Evolutionary conservation across 2,797 vertebrate genomes (phyloP).

Genomic region (Xyrichtys novacula): DNA sequence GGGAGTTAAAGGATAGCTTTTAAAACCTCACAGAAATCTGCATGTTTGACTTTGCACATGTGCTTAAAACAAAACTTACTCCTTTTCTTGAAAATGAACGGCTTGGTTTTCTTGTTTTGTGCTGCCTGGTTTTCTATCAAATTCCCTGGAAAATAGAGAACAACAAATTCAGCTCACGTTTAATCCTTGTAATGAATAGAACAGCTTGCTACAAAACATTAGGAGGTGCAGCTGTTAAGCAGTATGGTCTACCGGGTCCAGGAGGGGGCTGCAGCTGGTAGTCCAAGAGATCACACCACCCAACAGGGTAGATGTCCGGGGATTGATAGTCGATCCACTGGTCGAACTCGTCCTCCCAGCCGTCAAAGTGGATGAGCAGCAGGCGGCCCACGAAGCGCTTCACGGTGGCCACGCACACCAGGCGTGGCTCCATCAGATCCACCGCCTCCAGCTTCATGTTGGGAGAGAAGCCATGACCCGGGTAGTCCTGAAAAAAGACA

Average conservation of each 20-base stretch:
- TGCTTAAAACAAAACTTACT: constrained; percentile 74
- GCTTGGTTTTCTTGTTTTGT: constrained; percentile 73
- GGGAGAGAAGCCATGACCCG: constrained; percentile 89
- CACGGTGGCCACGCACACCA: constrained; percentile 96
- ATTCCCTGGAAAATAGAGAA: constrained; percentile 68
- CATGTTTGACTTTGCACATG: background rate
- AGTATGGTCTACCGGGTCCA: constrained; percentile 82
- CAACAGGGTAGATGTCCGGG: constrained; percentile 95
- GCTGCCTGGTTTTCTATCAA: constrained; percentile 54
- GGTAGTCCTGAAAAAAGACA: constrained; percentile 85
- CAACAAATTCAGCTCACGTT: constrained; percentile 17
- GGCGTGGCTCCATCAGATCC: constrained; percentile 96
- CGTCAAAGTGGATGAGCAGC: constrained; percentile 95
- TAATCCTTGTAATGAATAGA: no score
- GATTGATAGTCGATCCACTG: constrained; percentile 97
- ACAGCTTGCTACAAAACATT: background rate
- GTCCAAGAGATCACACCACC: constrained; percentile 94
- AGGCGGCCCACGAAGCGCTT: constrained; percentile 90
- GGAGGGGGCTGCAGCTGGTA: constrained; percentile 94
- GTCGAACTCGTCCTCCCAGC: constrained; percentile 96
- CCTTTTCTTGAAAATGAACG: constrained; percentile 67
- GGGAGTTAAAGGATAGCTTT: background rate
- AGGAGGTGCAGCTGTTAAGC: background rate
- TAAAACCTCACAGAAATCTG: background rate
- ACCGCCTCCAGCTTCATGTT: constrained; percentile 97